Conservation (phyloP, 2,113 vertebrate species). For the Peromyscus polionotus region DNA sequence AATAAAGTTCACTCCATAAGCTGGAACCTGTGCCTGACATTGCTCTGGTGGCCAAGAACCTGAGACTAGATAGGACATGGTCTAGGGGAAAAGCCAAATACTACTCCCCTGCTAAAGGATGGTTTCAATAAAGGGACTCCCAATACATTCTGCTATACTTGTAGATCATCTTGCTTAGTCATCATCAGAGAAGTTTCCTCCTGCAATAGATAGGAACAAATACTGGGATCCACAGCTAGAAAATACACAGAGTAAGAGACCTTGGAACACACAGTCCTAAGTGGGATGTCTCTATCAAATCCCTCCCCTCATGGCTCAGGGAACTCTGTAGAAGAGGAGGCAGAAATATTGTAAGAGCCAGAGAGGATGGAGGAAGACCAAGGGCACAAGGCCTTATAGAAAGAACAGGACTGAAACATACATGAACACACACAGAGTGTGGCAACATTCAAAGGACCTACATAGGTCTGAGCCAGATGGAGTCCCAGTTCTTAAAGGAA, state of each 20-base stretch:
- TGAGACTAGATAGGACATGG: neutral
- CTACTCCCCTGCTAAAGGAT: neutral
- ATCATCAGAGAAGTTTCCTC: neutral
- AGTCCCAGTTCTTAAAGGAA: neutral
- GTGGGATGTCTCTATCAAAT: too few species aligned
- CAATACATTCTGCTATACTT: too few species aligned
- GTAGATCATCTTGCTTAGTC: neutral
- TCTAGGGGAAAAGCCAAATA: neutral
- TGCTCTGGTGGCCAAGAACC: neutral
- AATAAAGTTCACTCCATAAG: neutral
- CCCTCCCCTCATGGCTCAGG: too few species aligned
- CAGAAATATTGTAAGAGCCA: neutral
- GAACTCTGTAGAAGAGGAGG: too few species aligned
- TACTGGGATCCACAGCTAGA: neutral
- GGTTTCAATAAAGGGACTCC: neutral
- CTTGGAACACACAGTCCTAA: neutral
- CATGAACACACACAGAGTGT: neutral
- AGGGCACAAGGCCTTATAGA: neutral
- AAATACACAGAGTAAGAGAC: neutral
- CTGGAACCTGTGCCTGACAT: neutral
- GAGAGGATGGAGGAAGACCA: neutral
- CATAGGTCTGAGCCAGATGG: neutral
- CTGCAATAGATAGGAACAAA: neutral
- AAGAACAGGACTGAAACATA: too few species aligned
- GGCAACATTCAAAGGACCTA: neutral